Percentiles rank a stretch among this genome's conserved stretches.
Conservation (phyloP, 2,797 vertebrate genomes). For the Microctenopoma steveboyesi region DNA sequence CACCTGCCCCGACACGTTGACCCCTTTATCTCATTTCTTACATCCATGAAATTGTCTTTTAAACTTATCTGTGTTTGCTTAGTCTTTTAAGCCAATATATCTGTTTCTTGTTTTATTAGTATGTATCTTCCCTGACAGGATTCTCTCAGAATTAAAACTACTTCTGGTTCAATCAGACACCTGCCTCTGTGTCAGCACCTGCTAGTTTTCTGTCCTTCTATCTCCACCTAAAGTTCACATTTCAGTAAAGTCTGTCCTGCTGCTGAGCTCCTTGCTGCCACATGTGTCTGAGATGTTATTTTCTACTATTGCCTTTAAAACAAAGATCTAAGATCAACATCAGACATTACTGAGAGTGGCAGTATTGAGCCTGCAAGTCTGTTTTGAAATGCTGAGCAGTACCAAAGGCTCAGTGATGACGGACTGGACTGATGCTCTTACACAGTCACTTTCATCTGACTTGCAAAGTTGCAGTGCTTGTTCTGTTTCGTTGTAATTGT, state of each 20-base stretch:
- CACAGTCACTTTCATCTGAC: slow-evolving; percentile 29
- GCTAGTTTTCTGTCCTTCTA: neutral
- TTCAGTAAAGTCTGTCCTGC: neutral
- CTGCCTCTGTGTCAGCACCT: neutral
- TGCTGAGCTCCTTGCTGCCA: neutral
- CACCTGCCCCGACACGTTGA: too few relatives aligned
- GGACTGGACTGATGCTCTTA: slow-evolving; percentile 40
- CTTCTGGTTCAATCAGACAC: neutral
- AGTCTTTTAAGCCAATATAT: neutral
- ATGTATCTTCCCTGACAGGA: neutral
- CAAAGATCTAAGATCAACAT: slow-evolving; percentile 49
- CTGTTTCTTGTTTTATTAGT: neutral
- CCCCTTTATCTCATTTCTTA: too few relatives aligned
- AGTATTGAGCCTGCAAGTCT: neutral
- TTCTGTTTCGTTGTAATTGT: slow-evolving; percentile 6
- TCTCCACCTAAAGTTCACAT: neutral
- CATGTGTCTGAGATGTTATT: slow-evolving; percentile 20
- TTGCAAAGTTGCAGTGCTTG: slow-evolving; percentile 27
- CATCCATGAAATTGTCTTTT: too few relatives aligned
- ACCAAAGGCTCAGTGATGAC: slow-evolving; percentile 19
- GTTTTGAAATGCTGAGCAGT: slow-evolving; percentile 7
- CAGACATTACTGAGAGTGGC: slow-evolving; percentile 28
- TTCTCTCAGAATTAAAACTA: neutral
- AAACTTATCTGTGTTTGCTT: too few relatives aligned
- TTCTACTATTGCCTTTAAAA: slow-evolving; percentile 42